Conservation (phyloP, 1,140 invertebrate genomes). For the Diorhabda sublineata region DNA sequence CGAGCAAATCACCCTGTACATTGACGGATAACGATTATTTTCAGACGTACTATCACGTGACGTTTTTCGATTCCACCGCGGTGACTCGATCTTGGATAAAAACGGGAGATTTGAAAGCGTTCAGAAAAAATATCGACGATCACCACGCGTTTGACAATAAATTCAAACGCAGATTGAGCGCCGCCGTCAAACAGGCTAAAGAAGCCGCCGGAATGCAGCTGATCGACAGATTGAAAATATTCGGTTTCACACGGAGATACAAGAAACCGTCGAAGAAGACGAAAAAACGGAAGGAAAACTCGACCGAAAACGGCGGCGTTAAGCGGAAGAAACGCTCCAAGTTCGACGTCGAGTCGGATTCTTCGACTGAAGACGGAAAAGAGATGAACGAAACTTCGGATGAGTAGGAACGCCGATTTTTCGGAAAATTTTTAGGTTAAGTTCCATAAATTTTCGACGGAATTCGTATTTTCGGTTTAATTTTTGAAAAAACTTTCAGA, state of each 20-base stretch:
- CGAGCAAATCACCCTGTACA: neutral
- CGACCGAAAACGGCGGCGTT: too few relatives aligned
- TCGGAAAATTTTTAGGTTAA: too few relatives aligned
- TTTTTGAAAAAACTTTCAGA: too few relatives aligned
- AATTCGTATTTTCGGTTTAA: too few relatives aligned
- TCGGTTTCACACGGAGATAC: slow-evolving; percentile 19
- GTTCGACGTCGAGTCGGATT: too few relatives aligned
- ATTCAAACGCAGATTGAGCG: slow-evolving; percentile 12
- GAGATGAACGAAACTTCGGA: too few relatives aligned
- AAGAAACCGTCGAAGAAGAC: neutral
- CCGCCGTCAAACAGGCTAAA: slow-evolving; percentile 11
- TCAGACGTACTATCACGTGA: slow-evolving; percentile 25
- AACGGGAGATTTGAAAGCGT: slow-evolving; percentile 12
- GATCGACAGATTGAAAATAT: slow-evolving; percentile 17
- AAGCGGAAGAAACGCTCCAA: too few relatives aligned
- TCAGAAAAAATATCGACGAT: slow-evolving; percentile 13
- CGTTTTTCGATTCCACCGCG: slow-evolving; percentile 21
- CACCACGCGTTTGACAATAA: neutral
- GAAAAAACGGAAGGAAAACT: too few relatives aligned
- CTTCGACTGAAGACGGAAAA: too few relatives aligned
- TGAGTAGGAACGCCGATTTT: too few relatives aligned
- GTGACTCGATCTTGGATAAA: slow-evolving; percentile 22
- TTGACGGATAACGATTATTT: slow-evolving; percentile 5
- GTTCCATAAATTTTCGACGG: too few relatives aligned
- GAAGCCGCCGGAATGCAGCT: slow-evolving; percentile 13